Evolutionary conservation across 2,797 vertebrate species (phyloP).

Genomic region (Crypturellus tataupa): DNA sequence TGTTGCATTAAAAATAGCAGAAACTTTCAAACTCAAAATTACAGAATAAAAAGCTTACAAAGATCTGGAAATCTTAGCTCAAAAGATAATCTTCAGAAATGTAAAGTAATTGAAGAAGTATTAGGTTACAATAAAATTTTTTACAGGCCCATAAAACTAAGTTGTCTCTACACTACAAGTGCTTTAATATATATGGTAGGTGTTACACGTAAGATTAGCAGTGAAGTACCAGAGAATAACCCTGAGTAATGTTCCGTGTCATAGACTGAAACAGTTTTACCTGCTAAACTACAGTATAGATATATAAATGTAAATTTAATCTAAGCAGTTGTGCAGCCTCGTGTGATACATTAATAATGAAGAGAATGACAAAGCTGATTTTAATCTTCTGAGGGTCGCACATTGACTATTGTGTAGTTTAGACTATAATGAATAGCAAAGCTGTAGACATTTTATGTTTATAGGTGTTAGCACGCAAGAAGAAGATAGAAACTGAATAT

Average conservation of each 20-base stretch:
- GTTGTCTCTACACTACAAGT: not conserved
- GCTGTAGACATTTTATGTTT: not conserved
- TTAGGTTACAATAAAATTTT: not conserved
- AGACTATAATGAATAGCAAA: not conserved
- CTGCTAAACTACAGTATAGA: not conserved
- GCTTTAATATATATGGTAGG: not conserved
- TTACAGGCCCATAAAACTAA: not conserved
- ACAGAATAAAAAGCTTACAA: not conserved
- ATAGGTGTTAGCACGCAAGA: not conserved
- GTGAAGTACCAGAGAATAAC: not conserved
- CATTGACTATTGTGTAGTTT: not conserved
- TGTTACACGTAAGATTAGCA: not conserved
- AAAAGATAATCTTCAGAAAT: not conserved
- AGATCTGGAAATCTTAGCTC: not conserved
- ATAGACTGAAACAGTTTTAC: not conserved
- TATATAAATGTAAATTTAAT: not conserved
- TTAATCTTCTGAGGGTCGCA: not conserved
- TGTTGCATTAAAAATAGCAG: not conserved
- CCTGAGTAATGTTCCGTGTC: not conserved
- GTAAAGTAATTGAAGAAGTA: not conserved
- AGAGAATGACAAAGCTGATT: not conserved
- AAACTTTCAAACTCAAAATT: not conserved
- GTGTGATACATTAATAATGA: not conserved
- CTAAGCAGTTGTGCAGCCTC: not conserved
- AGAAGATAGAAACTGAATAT: not conserved